Base-by-base conservation (phyloP, 2,113 vertebrate genomes). In the Coptodon rendalli region DNA sequence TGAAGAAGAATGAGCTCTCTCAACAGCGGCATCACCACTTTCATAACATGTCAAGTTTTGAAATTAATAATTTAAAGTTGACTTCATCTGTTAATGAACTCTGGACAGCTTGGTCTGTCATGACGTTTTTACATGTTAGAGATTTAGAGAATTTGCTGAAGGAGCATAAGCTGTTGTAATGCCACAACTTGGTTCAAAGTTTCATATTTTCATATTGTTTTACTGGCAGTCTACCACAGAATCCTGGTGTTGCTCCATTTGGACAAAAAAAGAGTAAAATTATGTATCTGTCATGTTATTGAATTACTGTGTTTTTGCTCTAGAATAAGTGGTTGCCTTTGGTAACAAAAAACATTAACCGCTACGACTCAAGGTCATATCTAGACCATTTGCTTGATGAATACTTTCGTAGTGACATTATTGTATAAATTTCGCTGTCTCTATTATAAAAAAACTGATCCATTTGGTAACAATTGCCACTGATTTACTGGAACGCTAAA, bases 331-430 rank as follows among this genome's bases (percentile, higher is more conserved):
- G 82, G 63, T 59, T 83, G 84, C 87, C 56, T 84, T 85, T 48
- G 57, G 78, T 91, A 73, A 86, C 82, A 91, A 88, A 86, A 91
- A 80, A 88, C 89, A 93, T 83, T 85, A 92, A 80, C 83, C 17
- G 40, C 68, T 59, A 53, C 76, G 87, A 52, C 66, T 86, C 45
- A 50, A 80, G 87, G 91, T 90, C 90, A 38, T 50, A 45, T 90
- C 82, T 81, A 45, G 57, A 86, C 82, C 82, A 89, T 93, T 93
- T 91, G 81, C 29, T 11, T 86, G 88, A 94, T 88, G 83, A 90
- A 90, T 84, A 59, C 59, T 81, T 43, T 57, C 54, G 2, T 43
- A 61, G 50, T 84, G 84, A 83, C 86, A 88, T 83, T 83, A 81
- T 63, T 68, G 52, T 76, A 81, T 89, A 29, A 66, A 87, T 94